A percentile compares a stretch with the other conserved stretches of the same genome.
These are phyloP conservation scores for Hymenochirus boettgeri DNA, from an alignment of 2,113 vertebrate species.

Conservation along the genomic window DNA sequence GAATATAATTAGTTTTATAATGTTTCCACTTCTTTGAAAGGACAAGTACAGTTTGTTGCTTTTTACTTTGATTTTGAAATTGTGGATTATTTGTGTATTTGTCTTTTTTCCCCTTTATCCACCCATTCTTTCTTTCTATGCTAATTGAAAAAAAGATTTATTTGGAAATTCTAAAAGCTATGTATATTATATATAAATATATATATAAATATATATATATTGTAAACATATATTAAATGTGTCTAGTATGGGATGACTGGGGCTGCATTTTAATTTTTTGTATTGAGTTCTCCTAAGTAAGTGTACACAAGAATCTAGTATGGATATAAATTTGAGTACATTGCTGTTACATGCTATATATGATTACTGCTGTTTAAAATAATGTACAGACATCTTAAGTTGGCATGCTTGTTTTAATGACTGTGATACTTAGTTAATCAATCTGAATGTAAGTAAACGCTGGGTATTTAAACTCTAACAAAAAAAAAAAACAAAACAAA, in stretches of 20 bases:
- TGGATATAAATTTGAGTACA: constrained; percentile 60
- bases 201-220: constrained; percentile 75
- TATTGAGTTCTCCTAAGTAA: constrained; percentile 61
- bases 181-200: constrained; percentile 77
- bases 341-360: constrained; percentile 65
- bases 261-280: constrained; percentile 74
- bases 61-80: constrained; percentile 60
- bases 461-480: constrained; percentile 69
- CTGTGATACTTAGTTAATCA: constrained; percentile 69
- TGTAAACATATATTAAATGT: constrained; percentile 75
- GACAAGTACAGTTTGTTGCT: constrained; percentile 48
- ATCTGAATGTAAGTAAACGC: constrained; percentile 70
- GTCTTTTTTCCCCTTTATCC: constrained; percentile 52
- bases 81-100: constrained; percentile 63
- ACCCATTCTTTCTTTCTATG: constrained; percentile 64
- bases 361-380: constrained; percentile 66
- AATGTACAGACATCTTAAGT: constrained; percentile 68
- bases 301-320: constrained; percentile 58
- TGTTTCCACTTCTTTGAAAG: constrained; percentile 55
- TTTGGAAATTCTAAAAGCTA: constrained; percentile 69
- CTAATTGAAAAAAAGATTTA: constrained; percentile 61
- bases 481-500: constrained; percentile 67
- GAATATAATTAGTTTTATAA: constrained; percentile 65
- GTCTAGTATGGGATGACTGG: constrained; percentile 63
- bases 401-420: constrained; percentile 72